A percentile compares a stretch with the other conserved stretches of the same genome.
These are phyloP conservation scores for Ictalurus punctatus DNA, from an alignment of 2,113 vertebrate species.

Conservation along the genomic window DNA sequence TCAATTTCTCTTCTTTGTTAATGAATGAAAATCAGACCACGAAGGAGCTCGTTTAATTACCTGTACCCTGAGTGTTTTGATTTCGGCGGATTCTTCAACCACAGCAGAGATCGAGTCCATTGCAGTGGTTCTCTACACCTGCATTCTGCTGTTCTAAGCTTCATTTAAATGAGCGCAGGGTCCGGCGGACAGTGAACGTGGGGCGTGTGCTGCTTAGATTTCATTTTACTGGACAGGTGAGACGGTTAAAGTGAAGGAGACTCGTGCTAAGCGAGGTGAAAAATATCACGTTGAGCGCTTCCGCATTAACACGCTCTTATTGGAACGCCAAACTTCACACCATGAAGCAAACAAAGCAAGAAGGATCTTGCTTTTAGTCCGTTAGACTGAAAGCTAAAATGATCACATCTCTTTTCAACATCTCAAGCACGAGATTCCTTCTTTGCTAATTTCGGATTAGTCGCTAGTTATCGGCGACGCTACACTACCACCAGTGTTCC, in stretches of 20 bases:
- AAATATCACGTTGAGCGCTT: background rate
- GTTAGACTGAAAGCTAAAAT: background rate
- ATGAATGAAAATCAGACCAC: background rate
- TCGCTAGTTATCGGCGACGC: no score
- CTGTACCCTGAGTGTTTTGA: background rate
- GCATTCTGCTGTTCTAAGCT: background rate
- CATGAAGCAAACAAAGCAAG: background rate
- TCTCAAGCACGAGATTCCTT: background rate
- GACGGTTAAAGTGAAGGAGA: background rate
- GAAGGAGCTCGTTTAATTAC: background rate
- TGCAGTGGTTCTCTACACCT: background rate
- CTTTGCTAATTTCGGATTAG: background rate
- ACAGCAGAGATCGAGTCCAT: background rate
- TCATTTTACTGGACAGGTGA: background rate
- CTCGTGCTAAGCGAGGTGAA: background rate
- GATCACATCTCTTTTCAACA: background rate
- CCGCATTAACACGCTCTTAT: background rate
- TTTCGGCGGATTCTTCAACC: background rate
- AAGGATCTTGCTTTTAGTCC: background rate
- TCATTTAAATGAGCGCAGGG: background rate
- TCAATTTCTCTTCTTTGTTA: background rate
- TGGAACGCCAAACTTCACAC: background rate
- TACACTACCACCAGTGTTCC: background rate
- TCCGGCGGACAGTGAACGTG: background rate
- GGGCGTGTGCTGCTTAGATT: background rate